These are phyloP conservation scores for Halcyon smyrnensis DNA, from an alignment of 2,797 vertebrate genomes.

Conservation along the genomic window DNA sequence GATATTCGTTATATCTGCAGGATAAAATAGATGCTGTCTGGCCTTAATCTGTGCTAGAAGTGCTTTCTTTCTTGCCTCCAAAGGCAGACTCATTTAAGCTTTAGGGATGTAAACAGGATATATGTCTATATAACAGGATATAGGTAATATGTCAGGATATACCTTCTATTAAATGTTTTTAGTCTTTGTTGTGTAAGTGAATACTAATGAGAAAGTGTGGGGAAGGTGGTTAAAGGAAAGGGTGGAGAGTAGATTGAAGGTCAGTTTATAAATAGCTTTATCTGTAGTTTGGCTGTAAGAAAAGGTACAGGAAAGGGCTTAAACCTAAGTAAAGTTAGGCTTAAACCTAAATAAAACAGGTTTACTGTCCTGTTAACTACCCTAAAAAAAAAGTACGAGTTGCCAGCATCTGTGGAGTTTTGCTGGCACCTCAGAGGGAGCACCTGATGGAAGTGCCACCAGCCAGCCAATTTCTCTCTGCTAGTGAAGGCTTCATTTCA, in stretches of 20 bases:
- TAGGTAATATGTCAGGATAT: not conserved
- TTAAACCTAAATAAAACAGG: too few species aligned
- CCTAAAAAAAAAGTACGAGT: not conserved
- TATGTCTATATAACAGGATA: too few species aligned
- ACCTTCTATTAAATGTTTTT: not conserved
- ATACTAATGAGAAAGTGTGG: not conserved
- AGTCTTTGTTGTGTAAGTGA: not conserved
- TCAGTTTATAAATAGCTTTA: not conserved
- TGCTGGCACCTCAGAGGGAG: not conserved
- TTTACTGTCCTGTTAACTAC: not conserved
- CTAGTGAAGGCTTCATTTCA: not conserved
- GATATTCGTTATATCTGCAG: not conserved
- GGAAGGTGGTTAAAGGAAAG: not conserved
- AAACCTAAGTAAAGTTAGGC: too few species aligned
- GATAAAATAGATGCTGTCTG: not conserved
- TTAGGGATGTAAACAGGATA: too few species aligned
- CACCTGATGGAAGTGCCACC: not conserved
- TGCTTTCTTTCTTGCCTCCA: not conserved
- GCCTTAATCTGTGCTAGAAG: not conserved
- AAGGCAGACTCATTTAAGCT: not conserved
- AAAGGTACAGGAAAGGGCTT: not conserved
- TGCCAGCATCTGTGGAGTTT: not conserved
- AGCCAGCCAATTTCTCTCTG: not conserved
- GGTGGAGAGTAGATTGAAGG: not conserved
- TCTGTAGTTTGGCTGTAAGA: not conserved